Evolutionary conservation across 2,797 vertebrate species (phyloP).

Genomic region (Sebastes reedi): DNA sequence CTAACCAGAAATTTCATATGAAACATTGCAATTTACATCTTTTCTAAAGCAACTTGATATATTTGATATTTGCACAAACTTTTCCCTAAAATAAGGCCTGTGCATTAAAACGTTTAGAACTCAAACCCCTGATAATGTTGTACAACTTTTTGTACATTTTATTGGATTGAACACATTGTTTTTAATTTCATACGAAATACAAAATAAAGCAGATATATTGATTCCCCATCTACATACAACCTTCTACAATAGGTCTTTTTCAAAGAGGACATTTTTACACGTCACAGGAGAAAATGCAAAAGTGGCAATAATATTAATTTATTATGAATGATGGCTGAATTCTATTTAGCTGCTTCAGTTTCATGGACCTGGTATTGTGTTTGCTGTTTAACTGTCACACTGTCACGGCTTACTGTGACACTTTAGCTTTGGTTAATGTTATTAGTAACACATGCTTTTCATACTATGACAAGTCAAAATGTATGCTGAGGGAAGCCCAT

Average conservation of each 20-base stretch:
- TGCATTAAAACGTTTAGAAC: no score
- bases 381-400: slow-evolving; percentile 1
- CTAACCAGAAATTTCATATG: not conserved
- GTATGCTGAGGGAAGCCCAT: not conserved
- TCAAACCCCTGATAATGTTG: no score
- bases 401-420: not conserved
- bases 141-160: not conserved
- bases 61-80: not conserved
- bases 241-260: not conserved
- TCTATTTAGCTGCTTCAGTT: not conserved
- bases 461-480: not conserved
- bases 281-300: not conserved
- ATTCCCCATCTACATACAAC: not conserved
- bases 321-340: slow-evolving; percentile 1
- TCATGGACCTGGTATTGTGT: not conserved
- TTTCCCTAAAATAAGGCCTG: not conserved
- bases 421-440: not conserved
- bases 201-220: not conserved
- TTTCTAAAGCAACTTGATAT: not conserved
- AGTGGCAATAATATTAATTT: not conserved
- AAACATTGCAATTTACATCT: not conserved
- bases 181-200: not conserved
- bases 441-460: not conserved
- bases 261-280: not conserved
- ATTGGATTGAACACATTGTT: not conserved